These are phyloP conservation scores for Laticauda colubrina DNA, from an alignment of 2,113 vertebrate genomes.

Conservation along the genomic window DNA sequence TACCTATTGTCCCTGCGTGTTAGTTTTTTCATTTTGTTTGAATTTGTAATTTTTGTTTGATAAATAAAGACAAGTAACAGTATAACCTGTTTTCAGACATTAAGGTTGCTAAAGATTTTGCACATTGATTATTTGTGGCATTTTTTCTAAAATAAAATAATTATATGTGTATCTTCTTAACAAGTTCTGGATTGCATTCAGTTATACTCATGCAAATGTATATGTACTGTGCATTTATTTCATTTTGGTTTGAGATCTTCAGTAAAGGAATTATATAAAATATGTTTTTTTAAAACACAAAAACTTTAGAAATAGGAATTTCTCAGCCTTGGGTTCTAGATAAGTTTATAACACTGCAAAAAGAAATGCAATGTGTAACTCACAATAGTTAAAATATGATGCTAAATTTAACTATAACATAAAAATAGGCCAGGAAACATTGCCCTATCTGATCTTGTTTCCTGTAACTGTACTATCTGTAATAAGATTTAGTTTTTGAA, in stretches of 20 bases:
- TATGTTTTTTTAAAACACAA: not conserved
- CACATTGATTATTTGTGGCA: not conserved
- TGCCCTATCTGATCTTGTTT: not conserved
- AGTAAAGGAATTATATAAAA: not conserved
- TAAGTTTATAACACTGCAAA: not conserved
- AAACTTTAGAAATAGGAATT: not conserved
- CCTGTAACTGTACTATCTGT: not conserved
- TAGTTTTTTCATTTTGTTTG: too few relatives aligned
- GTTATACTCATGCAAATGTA: not conserved
- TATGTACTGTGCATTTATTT: not conserved
- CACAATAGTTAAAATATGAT: not conserved
- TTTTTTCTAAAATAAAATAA: not conserved
- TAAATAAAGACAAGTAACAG: not conserved
- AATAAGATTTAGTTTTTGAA: not conserved
- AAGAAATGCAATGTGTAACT: not conserved
- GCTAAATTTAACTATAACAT: not conserved
- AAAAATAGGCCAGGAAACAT: not conserved
- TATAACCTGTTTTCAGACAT: not conserved
- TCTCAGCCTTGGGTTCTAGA: not conserved
- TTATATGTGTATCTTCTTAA: not conserved
- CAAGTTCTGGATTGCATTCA: not conserved
- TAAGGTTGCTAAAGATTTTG: not conserved
- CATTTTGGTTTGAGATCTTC: not conserved
- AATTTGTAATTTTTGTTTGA: too few relatives aligned
- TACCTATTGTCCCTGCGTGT: too few relatives aligned